A percentile compares a stretch with the other conserved stretches of the same genome.
phyloP scores from a whole-genome alignment of 2,797 vertebrate genomes.

The Chelon auratus region DNA sequence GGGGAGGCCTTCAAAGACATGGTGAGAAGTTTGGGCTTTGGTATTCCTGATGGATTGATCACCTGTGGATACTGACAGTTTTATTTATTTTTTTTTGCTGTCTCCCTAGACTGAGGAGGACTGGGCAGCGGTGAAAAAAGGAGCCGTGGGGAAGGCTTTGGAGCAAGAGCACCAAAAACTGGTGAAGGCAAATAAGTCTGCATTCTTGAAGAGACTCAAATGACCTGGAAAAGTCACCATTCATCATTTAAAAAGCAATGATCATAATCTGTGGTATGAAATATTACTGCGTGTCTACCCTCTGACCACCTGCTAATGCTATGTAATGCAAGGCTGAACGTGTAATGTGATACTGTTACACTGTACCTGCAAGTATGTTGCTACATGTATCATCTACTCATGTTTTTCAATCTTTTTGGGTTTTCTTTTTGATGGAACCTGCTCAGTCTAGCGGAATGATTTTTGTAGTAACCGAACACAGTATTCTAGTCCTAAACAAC shows the following conservation, averaged over 20 bases:
- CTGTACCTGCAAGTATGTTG: not conserved
- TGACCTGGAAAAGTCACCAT: not conserved
- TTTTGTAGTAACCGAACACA: no score
- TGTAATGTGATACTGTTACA: not conserved
- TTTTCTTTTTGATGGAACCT: not conserved
- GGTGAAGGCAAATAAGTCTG: not conserved
- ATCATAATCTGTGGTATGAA: not conserved
- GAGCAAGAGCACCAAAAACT: slow-evolving; percentile 11
- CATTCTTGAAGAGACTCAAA: slow-evolving; percentile 5
- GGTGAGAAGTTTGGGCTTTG: slow-evolving; percentile 37
- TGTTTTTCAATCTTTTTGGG: not conserved
- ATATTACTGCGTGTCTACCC: not conserved
- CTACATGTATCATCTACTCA: not conserved
- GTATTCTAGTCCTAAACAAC: no score
- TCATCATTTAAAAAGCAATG: not conserved
- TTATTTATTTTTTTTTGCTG: not conserved
- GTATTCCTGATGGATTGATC: not conserved
- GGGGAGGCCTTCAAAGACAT: slow-evolving; percentile 42
- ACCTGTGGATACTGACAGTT: not conserved
- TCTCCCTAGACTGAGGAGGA: slow-evolving; percentile 18
- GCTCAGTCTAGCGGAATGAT: not conserved
- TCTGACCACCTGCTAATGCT: not conserved
- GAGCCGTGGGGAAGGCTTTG: slow-evolving; percentile 7
- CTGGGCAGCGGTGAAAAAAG: slow-evolving; percentile 28
- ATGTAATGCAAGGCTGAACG: no score